These are phyloP conservation scores for Didymodactylos carnosus DNA, from an alignment of 2,888 invertebrate species.

Conservation along the genomic window DNA sequence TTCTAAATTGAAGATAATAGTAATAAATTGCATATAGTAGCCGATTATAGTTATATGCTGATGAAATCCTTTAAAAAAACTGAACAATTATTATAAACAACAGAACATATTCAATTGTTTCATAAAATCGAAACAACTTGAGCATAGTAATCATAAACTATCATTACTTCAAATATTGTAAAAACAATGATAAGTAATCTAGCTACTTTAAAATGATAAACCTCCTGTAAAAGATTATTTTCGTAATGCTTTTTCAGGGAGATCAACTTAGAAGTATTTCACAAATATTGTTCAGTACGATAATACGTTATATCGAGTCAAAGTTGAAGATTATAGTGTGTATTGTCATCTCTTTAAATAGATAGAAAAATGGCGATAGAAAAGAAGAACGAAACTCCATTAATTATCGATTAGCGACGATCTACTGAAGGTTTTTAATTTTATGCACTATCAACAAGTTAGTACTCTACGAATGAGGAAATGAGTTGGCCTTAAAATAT, in stretches of 20 bases:
- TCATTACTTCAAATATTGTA: constrained; percentile 48
- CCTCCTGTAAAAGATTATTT: not conserved
- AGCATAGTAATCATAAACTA: not conserved
- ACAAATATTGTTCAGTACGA: constrained; percentile 14
- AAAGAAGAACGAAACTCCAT: constrained; percentile 46
- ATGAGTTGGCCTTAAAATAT: constrained; percentile 26
- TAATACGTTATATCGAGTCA: not conserved
- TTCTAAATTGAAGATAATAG: constrained; percentile 42
- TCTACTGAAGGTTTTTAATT: constrained; percentile 31
- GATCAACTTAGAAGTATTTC: not conserved
- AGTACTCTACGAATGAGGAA: no score
- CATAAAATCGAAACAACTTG: not conserved
- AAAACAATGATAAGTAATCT: constrained; percentile 31
- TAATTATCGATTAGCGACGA: constrained; percentile 38
- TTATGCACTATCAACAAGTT: no score
- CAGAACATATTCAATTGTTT: not conserved
- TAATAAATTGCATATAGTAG: constrained; percentile 54
- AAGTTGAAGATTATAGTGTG: constrained; percentile 38
- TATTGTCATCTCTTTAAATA: constrained; percentile 67
- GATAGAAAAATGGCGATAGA: constrained; percentile 52
- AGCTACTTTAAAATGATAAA: constrained; percentile 37
- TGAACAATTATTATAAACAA: constrained; percentile 16
- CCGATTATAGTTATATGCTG: constrained; percentile 71
- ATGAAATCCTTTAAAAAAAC: constrained; percentile 36
- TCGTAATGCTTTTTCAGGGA: not conserved